These are phyloP conservation scores for Syngnathus acus DNA, from an alignment of 2,797 vertebrate species.

Conservation along the genomic window DNA sequence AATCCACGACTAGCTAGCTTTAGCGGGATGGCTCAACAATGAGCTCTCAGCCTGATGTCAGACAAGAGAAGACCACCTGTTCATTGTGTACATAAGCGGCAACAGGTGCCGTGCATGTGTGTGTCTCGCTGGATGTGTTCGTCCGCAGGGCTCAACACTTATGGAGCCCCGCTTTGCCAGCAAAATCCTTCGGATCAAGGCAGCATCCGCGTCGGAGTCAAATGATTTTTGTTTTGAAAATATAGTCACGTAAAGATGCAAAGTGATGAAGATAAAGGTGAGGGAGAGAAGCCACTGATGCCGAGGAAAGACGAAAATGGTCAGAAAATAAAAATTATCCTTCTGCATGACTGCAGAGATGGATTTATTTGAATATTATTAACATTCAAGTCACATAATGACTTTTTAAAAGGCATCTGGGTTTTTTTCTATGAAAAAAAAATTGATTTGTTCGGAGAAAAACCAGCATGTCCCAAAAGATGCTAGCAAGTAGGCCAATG, in stretches of 20 bases:
- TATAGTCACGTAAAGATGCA: background rate
- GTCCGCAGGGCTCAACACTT: slow-evolving; percentile 58
- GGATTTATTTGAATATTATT: background rate
- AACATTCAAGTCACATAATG: too few species aligned
- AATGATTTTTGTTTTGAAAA: background rate
- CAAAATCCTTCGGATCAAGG: background rate
- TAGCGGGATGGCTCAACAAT: background rate
- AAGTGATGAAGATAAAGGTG: background rate
- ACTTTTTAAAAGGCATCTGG: too few species aligned
- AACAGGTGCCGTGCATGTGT: slow-evolving; percentile 48
- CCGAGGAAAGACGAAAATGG: background rate
- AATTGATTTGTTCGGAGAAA: too few species aligned
- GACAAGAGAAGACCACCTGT: slow-evolving; percentile 47
- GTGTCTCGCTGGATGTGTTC: slow-evolving; percentile 39
- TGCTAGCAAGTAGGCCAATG: slow-evolving; percentile 63
- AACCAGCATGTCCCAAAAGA: slow-evolving; percentile 48
- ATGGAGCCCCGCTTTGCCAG: slow-evolving; percentile 27
- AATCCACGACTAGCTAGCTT: background rate
- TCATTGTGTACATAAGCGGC: slow-evolving; percentile 52
- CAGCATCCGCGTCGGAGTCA: background rate
- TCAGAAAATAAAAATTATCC: too few species aligned
- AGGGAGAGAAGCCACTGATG: background rate
- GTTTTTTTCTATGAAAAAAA: too few species aligned
- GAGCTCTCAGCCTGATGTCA: background rate
- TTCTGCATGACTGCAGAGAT: too few species aligned